Conservation (phyloP, 2,113 vertebrate species). For the Barnardius zonarius region DNA sequence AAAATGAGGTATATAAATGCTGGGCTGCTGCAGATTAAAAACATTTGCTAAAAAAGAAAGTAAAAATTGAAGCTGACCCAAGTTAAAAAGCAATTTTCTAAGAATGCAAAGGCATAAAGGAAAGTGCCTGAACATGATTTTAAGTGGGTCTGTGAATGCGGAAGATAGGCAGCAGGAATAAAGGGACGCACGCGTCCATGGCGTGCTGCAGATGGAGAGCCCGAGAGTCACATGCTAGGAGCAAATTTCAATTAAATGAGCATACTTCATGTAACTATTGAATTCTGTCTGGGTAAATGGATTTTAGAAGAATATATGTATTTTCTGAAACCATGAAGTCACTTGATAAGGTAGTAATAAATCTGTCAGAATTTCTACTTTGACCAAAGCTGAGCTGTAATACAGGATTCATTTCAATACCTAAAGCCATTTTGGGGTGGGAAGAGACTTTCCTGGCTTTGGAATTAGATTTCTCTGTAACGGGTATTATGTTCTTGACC, state of each 20-base stretch:
- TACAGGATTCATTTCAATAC: constrained; percentile 62
- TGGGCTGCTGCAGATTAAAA: constrained; percentile 48
- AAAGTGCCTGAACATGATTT: constrained; percentile 54
- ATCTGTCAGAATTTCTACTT: constrained; percentile 63
- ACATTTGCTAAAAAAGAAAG: constrained; percentile 57
- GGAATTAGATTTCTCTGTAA: constrained; percentile 51
- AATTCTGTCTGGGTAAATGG: constrained; percentile 66
- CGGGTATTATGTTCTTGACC: constrained; percentile 37
- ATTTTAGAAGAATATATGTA: constrained; percentile 65
- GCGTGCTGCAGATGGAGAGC: constrained; percentile 29
- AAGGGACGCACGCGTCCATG: not conserved
- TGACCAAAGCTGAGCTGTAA: constrained; percentile 58
- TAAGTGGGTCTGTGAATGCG: constrained; percentile 45
- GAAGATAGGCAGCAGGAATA: constrained; percentile 23
- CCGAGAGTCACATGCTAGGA: constrained; percentile 32
- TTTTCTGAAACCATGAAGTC: constrained; percentile 60
- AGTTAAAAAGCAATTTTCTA: constrained; percentile 70
- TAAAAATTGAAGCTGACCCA: constrained; percentile 64
- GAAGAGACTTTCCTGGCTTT: constrained; percentile 20
- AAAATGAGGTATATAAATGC: constrained; percentile 33
- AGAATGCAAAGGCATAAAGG: constrained; percentile 56
- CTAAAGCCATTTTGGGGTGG: constrained; percentile 52
- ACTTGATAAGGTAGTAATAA: constrained; percentile 68
- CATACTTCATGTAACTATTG: constrained; percentile 45
- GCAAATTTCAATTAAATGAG: constrained; percentile 67